A percentile compares a stretch with the other conserved stretches of the same genome.
Evolutionary conservation across 2,113 vertebrate species (phyloP).

Genomic region (Solenodon paradoxus): DNA sequence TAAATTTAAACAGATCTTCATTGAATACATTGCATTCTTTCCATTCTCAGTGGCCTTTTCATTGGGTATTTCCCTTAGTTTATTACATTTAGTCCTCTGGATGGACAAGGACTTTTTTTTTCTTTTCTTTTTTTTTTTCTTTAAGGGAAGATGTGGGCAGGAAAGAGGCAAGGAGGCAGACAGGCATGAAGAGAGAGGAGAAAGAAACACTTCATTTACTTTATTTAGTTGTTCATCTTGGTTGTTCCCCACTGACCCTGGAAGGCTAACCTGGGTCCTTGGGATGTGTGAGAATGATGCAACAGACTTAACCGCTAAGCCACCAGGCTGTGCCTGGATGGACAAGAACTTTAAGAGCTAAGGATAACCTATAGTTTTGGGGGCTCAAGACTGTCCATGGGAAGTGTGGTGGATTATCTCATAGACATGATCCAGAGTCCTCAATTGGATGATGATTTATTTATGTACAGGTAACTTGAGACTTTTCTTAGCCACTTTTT

Average conservation of each 20-base stretch:
- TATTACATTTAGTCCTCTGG: background rate
- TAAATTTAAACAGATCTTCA: slow-evolving; percentile 22
- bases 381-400: background rate
- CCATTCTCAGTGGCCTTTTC: background rate
- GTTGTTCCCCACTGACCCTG: too few species aligned
- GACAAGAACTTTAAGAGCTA: background rate
- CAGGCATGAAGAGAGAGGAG: too few species aligned
- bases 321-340: too few species aligned
- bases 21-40: background rate
- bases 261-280: too few species aligned
- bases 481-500: background rate
- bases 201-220: too few species aligned
- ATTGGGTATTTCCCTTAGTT: background rate
- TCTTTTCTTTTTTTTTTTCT: too few species aligned
- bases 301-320: too few species aligned
- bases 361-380: background rate
- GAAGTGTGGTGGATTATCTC: background rate
- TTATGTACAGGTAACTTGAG: background rate
- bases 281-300: too few species aligned
- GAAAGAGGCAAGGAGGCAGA: too few species aligned
- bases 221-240: too few species aligned
- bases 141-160: too few species aligned
- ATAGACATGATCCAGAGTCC: background rate
- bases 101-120: background rate
- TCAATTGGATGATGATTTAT: background rate